Conservation (phyloP, 1,140 invertebrate species). For the Conus betulinus region DNA sequence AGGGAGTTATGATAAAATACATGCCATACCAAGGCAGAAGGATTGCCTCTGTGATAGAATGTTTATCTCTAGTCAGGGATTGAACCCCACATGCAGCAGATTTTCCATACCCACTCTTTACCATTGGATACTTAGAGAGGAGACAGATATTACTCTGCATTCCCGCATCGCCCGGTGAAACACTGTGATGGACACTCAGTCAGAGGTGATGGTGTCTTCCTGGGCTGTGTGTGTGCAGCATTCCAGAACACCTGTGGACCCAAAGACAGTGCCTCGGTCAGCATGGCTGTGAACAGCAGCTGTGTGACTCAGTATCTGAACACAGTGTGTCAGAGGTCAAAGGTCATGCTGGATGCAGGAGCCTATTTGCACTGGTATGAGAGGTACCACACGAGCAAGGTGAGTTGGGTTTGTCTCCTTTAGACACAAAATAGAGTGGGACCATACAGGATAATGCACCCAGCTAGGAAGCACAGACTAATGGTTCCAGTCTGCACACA, state of each 20-base stretch:
- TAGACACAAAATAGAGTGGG: too few species aligned
- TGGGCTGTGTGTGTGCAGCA: conserved; percentile 43
- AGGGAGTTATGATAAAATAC: too few species aligned
- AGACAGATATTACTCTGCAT: not conserved
- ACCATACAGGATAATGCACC: too few species aligned
- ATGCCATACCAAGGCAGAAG: too few species aligned
- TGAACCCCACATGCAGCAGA: too few species aligned
- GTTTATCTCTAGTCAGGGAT: too few species aligned
- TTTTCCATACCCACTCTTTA: too few species aligned
- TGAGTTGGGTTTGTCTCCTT: conserved; percentile 26
- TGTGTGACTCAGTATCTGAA: conserved; percentile 59
- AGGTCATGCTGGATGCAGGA: conserved; percentile 61
- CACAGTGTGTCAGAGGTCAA: conserved; percentile 55
- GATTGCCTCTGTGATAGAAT: too few species aligned
- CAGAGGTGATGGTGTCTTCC: not conserved
- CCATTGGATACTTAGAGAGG: too few species aligned
- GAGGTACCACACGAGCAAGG: conserved; percentile 60
- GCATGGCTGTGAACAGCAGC: conserved; percentile 64
- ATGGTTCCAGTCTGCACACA: too few species aligned
- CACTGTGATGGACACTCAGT: not conserved
- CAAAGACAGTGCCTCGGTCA: conserved; percentile 56
- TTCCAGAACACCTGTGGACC: conserved; percentile 44
- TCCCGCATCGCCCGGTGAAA: too few species aligned
- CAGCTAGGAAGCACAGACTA: too few species aligned
- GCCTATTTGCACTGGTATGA: conserved; percentile 72